Percentiles rank a stretch among this genome's conserved stretches.
phyloP scores from a whole-genome alignment of 2,888 invertebrate genomes.

The Rhopalosiphum nymphaeae region DNA sequence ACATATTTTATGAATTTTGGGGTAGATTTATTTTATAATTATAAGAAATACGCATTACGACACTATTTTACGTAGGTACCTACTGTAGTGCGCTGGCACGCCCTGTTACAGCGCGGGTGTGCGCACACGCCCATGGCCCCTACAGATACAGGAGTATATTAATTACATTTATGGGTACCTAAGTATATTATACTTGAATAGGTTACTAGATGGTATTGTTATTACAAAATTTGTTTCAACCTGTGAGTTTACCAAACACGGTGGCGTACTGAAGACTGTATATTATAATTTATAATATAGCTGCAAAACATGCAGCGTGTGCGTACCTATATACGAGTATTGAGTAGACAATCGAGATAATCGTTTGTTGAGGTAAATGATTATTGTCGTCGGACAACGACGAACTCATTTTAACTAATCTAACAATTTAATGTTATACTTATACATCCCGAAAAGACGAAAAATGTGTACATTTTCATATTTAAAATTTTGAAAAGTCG shows the following conservation, averaged over 20 bases:
- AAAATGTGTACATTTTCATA: neutral
- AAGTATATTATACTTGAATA: neutral
- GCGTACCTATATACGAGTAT: neutral
- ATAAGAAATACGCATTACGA: neutral
- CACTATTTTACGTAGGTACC: neutral
- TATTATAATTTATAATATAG: neutral
- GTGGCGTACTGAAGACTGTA: neutral
- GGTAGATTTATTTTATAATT: neutral
- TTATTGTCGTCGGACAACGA: neutral
- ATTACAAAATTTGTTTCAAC: neutral
- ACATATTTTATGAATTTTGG: neutral
- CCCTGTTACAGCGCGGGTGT: neutral
- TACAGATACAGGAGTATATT: neutral
- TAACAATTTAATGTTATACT: neutral
- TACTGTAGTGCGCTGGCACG: neutral
- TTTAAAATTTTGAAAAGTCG: neutral
- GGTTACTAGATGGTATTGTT: neutral
- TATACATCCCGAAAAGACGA: neutral
- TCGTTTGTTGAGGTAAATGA: neutral
- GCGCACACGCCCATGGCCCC: neutral
- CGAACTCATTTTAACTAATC: no score
- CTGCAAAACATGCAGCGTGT: neutral
- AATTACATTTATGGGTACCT: neutral
- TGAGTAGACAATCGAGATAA: neutral
- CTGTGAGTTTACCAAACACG: neutral